Conservation (phyloP, 1,140 invertebrate genomes). For the Drosophila sechellia region DNA sequence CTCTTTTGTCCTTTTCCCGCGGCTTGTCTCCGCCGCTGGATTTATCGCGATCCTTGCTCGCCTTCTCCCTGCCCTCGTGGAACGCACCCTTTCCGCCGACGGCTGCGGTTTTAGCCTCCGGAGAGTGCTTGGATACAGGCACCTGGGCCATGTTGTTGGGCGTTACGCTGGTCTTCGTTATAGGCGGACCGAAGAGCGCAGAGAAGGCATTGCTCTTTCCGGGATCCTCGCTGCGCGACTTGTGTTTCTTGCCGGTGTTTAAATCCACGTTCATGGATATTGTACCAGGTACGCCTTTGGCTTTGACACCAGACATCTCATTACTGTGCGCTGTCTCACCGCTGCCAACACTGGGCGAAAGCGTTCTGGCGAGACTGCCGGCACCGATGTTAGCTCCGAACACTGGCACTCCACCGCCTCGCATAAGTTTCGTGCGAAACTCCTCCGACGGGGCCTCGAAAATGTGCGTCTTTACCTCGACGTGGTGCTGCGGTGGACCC, state of each 20-base stretch:
- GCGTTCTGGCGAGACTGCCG: conserved; percentile 49
- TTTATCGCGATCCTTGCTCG: conserved; percentile 75
- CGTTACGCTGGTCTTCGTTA: conserved; percentile 87
- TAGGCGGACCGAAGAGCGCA: conserved; percentile 91
- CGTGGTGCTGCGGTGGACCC: conserved; percentile 90
- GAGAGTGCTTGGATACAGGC: conserved; percentile 83
- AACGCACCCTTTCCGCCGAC: conserved; percentile 33
- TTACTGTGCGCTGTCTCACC: conserved; percentile 22
- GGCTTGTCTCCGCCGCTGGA: conserved; percentile 64
- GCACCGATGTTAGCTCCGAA: conserved; percentile 54
- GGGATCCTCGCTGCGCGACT: conserved; percentile 86
- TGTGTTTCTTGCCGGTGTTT: conserved; percentile 87
- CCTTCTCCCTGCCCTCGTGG: conserved; percentile 67
- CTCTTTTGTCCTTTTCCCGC: conserved; percentile 87
- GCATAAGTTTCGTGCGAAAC: conserved; percentile 93
- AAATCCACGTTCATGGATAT: conserved; percentile 55
- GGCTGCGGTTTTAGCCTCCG: conserved; percentile 73
- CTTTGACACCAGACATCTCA: conserved; percentile 86
- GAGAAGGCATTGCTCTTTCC: conserved; percentile 88
- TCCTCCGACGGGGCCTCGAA: conserved; percentile 93
- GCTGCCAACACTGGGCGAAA: conserved; percentile 51
- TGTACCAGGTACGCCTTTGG: conserved; percentile 86
- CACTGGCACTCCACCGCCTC: conserved; percentile 90
- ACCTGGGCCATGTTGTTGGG: conserved; percentile 9
- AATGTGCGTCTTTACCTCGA: conserved; percentile 86